phyloP scores from a whole-genome alignment of 2,113 vertebrate species.

The Junco hyemalis region DNA sequence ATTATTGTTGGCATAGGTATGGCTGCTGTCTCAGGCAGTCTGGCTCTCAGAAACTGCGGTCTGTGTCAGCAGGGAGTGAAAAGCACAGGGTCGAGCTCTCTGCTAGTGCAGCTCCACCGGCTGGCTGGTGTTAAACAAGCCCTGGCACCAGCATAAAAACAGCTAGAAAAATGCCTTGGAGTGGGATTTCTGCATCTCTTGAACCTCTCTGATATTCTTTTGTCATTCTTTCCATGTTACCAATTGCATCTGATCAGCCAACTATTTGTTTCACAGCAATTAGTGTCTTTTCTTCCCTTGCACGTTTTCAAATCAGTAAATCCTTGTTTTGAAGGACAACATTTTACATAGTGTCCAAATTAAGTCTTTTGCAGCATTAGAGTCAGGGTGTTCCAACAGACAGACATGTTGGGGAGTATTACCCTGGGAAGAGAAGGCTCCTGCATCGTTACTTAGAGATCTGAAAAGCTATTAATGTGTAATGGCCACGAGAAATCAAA shows the following conservation, averaged over 20 bases:
- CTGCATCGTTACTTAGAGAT: background rate
- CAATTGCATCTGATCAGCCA: background rate
- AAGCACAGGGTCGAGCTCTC: background rate
- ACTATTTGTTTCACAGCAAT: background rate
- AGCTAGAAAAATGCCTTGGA: background rate
- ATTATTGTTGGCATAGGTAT: conserved; percentile 16
- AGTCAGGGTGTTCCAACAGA: background rate
- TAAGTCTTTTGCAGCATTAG: background rate
- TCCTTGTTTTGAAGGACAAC: background rate
- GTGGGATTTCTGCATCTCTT: background rate
- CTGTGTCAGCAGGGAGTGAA: background rate
- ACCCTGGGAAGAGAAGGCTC: background rate
- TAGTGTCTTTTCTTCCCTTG: background rate
- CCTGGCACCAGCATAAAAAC: background rate
- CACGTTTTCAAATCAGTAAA: background rate
- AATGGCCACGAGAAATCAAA: background rate
- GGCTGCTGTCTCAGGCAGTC: background rate
- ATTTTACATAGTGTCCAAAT: background rate
- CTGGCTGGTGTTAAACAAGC: background rate
- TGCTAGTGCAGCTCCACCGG: background rate
- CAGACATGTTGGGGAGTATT: background rate
- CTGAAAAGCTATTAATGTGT: background rate
- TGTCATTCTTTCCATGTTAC: background rate
- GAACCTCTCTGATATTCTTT: background rate
- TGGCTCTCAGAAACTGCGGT: background rate